Evolutionary conservation across 2,113 vertebrate species (phyloP).

Genomic region (Pelobates fuscus): DNA sequence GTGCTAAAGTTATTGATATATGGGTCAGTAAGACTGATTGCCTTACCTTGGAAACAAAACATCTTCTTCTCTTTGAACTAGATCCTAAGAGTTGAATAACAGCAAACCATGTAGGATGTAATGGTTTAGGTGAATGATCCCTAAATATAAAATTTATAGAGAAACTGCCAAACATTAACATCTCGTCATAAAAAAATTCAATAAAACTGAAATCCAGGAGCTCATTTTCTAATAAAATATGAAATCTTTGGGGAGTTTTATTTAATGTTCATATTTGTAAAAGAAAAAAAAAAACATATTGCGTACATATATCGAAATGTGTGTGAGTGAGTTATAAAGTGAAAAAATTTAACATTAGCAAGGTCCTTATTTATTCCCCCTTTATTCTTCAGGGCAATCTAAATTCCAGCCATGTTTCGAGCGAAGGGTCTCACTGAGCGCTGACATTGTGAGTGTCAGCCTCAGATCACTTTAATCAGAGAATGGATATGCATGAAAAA

Average conservation of each 20-base stretch:
- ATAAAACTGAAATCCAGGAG: constrained; percentile 42
- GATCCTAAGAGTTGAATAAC: too few relatives aligned
- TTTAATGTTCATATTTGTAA: constrained; percentile 43
- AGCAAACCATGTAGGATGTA: too few relatives aligned
- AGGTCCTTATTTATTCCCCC: constrained; percentile 49
- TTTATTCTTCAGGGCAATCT: constrained; percentile 72
- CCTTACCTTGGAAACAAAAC: too few relatives aligned
- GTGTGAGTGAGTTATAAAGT: constrained; percentile 36
- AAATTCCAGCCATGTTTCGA: constrained; percentile 89
- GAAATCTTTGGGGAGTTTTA: constrained; percentile 7
- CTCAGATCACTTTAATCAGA: constrained; percentile 99
- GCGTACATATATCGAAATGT: constrained; percentile 19
- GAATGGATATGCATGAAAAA: constrained; percentile 99
- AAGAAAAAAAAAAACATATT: background rate
- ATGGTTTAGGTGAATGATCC: too few relatives aligned
- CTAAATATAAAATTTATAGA: constrained; percentile 21
- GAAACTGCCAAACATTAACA: constrained; percentile 23
- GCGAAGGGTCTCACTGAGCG: constrained; percentile 84
- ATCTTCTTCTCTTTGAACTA: too few relatives aligned
- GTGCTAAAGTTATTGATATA: too few relatives aligned
- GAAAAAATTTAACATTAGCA: constrained; percentile 43
- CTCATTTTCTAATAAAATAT: constrained; percentile 44
- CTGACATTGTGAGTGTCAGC: constrained; percentile 99
- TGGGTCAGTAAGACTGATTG: too few relatives aligned
- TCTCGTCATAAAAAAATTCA: constrained; percentile 33